Percentiles rank a stretch among this genome's conserved stretches.
These are phyloP conservation scores for Cacoxenus indagator DNA, from an alignment of 2,888 invertebrate genomes.

Conservation along the genomic window DNA sequence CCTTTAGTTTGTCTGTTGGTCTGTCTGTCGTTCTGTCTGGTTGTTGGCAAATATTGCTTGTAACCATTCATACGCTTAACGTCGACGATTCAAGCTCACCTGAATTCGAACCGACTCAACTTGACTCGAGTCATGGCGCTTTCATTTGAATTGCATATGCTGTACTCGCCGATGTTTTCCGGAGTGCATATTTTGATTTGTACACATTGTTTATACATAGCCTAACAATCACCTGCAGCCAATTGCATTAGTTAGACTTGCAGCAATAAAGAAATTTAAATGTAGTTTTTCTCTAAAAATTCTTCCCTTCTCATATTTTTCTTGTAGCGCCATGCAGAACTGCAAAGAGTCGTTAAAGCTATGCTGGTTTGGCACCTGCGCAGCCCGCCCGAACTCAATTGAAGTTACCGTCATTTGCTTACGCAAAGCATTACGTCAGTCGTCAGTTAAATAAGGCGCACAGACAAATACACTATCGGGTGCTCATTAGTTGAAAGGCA, in stretches of 20 bases:
- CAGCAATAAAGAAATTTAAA: too few relatives aligned
- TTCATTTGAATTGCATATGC: constrained; percentile 11
- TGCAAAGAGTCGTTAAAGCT: not conserved
- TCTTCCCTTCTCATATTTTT: not conserved
- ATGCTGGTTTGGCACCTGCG: not conserved
- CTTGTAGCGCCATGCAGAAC: not conserved
- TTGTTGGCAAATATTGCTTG: too few relatives aligned
- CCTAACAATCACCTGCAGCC: too few relatives aligned
- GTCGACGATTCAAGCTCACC: not conserved
- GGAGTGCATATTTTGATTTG: too few relatives aligned
- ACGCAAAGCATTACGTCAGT: not conserved
- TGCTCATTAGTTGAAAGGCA: not conserved
- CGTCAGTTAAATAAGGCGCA: constrained; percentile 26
- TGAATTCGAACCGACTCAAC: not conserved
- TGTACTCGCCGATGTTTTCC: not conserved
- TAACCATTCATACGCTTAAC: constrained; percentile 2
- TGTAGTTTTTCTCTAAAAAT: not conserved
- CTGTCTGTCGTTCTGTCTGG: constrained; percentile 29
- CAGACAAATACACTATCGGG: not conserved
- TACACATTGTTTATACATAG: too few relatives aligned
- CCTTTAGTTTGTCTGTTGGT: not conserved
- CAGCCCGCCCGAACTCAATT: not conserved
- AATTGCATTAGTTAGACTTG: too few relatives aligned
- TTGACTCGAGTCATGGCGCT: not conserved
- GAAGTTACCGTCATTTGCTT: constrained; percentile 20